Evolutionary conservation across 1,140 invertebrate genomes (phyloP).

Genomic region (Helicorthomorpha holstii): DNA sequence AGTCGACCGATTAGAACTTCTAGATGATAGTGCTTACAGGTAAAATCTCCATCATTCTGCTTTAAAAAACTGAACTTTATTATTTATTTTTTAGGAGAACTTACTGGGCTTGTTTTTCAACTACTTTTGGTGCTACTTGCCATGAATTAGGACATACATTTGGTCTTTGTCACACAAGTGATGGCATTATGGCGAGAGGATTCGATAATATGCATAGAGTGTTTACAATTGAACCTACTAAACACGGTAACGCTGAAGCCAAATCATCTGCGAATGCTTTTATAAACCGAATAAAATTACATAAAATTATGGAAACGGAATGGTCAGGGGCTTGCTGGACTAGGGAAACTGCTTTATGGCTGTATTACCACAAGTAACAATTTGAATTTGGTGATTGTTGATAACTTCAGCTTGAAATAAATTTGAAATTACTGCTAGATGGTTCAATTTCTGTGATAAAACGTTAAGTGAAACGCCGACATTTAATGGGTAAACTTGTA

Average conservation of each 20-base stretch:
- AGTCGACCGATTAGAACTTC: conserved; percentile 49
- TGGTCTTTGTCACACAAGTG: conserved; percentile 73
- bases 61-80: neutral
- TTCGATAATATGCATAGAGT: conserved; percentile 70
- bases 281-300: neutral
- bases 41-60: conserved; percentile 14
- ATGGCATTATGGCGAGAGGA: conserved; percentile 85
- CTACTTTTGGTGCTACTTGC: conserved; percentile 76
- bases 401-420: neutral
- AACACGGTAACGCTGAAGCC: neutral
- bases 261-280: neutral
- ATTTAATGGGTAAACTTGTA: neutral
- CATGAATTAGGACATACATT: conserved; percentile 92
- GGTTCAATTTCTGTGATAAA: neutral
- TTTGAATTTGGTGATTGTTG: neutral
- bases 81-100: conserved; percentile 42
- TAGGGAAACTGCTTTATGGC: neutral
- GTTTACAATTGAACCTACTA: conserved; percentile 33
- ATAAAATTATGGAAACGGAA: neutral
- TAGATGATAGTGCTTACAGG: conserved; percentile 77
- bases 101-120: conserved; percentile 73
- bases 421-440: neutral
- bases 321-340: neutral
- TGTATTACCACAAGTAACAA: neutral
- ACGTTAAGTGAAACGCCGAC: neutral